Percentiles rank a stretch among this genome's conserved stretches.
phyloP scores from a whole-genome alignment of 2,797 vertebrate species.

The Hydrocynus forskahlii region DNA sequence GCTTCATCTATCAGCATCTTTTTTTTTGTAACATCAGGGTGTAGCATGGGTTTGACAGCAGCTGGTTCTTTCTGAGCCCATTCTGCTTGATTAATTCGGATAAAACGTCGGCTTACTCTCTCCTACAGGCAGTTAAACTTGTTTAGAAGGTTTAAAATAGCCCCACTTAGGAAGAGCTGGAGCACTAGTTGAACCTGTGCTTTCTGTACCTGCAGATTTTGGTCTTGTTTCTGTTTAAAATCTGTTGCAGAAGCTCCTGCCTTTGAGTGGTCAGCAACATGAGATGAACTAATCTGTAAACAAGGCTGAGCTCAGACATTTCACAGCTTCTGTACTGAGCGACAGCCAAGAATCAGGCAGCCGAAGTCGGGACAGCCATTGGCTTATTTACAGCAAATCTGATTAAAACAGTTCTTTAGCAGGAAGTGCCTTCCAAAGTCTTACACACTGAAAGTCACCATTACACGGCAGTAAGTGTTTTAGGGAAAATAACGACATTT shows the following conservation, averaged over 20 bases:
- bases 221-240: neutral
- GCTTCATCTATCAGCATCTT: too few species aligned
- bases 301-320: neutral
- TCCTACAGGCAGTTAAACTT: neutral
- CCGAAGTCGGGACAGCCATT: conserved; percentile 44
- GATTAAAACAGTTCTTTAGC: conserved; percentile 54
- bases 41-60: neutral
- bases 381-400: conserved; percentile 69
- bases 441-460: conserved; percentile 46
- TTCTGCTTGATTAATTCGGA: neutral
- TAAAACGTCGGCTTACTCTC: neutral
- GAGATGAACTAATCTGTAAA: too few species aligned
- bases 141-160: neutral
- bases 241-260: neutral
- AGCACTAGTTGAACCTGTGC: neutral
- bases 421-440: conserved; percentile 41
- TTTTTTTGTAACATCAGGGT: neutral
- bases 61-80: neutral
- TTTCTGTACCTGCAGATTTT: neutral
- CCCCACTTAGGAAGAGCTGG: neutral
- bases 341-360: conserved; percentile 1
- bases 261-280: neutral
- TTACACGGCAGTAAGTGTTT: conserved; percentile 29
- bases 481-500: neutral
- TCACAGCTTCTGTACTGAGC: neutral